These are phyloP conservation scores for Scartelaos histophorus DNA, from an alignment of 2,113 vertebrate species.

Conservation along the genomic window DNA sequence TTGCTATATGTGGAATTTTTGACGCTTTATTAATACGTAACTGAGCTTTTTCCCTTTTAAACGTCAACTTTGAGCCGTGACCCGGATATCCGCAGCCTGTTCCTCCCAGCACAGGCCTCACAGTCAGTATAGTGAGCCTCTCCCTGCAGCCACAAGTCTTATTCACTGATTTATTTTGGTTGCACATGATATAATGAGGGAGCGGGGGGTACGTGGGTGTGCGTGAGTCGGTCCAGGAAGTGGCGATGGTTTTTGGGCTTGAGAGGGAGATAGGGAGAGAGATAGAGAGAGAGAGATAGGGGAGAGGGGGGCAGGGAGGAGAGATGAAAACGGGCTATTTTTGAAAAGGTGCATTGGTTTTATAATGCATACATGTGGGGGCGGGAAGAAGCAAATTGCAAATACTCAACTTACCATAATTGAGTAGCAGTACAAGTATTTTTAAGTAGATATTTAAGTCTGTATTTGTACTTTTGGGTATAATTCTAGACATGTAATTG, in stretches of 20 bases:
- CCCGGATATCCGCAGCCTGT: constrained; percentile 48
- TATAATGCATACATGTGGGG: too few species aligned
- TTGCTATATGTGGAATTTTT: background rate
- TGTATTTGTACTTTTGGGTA: too few species aligned
- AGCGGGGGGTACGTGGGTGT: constrained; percentile 53
- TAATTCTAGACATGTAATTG: too few species aligned
- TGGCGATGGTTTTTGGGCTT: constrained; percentile 17
- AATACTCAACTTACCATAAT: too few species aligned
- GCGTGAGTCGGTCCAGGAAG: constrained; percentile 33
- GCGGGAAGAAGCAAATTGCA: too few species aligned
- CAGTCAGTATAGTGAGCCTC: constrained; percentile 17
- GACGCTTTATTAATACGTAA: background rate
- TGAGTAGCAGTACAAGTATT: too few species aligned
- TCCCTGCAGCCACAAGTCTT: constrained; percentile 49
- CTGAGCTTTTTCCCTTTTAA: background rate
- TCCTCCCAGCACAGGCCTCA: constrained; percentile 35
- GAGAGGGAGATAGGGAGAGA: constrained; percentile 10
- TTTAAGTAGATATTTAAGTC: too few species aligned
- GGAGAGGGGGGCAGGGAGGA: background rate
- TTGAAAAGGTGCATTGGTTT: too few species aligned
- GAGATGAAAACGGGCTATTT: too few species aligned
- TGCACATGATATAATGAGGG: constrained; percentile 61
- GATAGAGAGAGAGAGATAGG: background rate
- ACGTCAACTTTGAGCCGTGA: constrained; percentile 1
- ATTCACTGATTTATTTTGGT: constrained; percentile 66